Evolutionary conservation across 2,797 vertebrate species (phyloP), one percentile per base, ranked within the genome.

Genomic region (Micromesistius poutassou): DNA sequence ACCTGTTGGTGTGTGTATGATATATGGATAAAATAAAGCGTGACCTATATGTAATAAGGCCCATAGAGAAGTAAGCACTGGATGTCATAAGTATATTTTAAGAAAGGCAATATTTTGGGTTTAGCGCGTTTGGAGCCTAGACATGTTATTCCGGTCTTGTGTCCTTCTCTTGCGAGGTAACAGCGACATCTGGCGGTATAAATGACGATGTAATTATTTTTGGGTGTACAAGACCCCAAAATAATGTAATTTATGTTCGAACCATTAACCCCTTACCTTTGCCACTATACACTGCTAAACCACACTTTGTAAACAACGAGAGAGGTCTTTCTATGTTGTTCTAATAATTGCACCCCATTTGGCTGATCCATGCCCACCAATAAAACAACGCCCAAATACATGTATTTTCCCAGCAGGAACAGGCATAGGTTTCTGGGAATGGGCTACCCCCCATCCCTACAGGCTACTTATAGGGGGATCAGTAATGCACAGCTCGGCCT

Each of bases 121-220:
- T n/a, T 7, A 62, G n/a, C 5, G 50, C 50, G 22, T 16, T 55
- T 55, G 7, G 2, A 72, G 14, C 33, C 30, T 31, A 72, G 71
- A 33, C 30, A 33, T 72, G 71, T 33, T 30, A 72, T 30, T 35
- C 19, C 30, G 14, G 14, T 31, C 30, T 4, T 6, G 0, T 4
- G 35, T 40, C 33, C 62, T 16, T 5, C 22, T 33, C 71, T 79
- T 28, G 1, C 77, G 33, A 79, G 35, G 80, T 16, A 76, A 25
- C 35, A 80, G 81, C 10, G 89, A 82, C 92, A 87, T 22, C 92
- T 91, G 72, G 78, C 88, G 92, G 89, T 75, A 22, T 9, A 62
- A 62, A 25, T 6, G 19, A 62, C 22, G 22, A 62, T 8, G n/a
- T 55, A 22, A 19, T n/a, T 13, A 9, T 40, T 40, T 14, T 40